Percentiles rank a stretch among this genome's conserved stretches.
These are phyloP conservation scores for Leptodactylus fuscus DNA, from an alignment of 2,113 vertebrate species.

Conservation along the genomic window DNA sequence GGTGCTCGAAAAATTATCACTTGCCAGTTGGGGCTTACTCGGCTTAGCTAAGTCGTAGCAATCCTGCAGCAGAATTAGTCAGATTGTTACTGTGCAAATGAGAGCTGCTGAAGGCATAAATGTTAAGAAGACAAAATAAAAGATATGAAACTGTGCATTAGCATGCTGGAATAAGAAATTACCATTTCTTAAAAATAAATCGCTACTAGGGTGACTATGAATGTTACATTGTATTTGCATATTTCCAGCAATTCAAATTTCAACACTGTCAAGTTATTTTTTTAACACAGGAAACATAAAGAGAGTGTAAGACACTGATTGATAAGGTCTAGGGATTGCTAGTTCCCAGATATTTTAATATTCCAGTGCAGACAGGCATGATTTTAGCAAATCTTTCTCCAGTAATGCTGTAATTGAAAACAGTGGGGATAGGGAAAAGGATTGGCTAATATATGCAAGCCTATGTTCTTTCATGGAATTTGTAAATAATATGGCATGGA, in stretches of 20 bases:
- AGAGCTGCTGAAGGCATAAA: conserved; percentile 54
- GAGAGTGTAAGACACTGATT: conserved; percentile 52
- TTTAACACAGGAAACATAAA: conserved; percentile 36
- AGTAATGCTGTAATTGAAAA: conserved; percentile 20
- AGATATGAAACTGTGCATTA: conserved; percentile 54
- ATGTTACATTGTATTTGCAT: conserved; percentile 54
- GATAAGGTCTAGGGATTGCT: conserved; percentile 50
- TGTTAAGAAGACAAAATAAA: conserved; percentile 51
- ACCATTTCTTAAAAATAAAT: conserved; percentile 60
- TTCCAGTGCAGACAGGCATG: neutral
- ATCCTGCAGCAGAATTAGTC: conserved; percentile 54
- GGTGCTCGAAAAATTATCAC: conserved; percentile 53
- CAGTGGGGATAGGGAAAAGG: neutral
- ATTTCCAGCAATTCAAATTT: conserved; percentile 53
- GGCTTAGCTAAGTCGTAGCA: conserved; percentile 44
- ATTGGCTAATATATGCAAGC: neutral
- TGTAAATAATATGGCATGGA: neutral
- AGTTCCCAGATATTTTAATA: conserved; percentile 24
- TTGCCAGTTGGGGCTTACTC: conserved; percentile 54
- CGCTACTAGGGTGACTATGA: conserved; percentile 48
- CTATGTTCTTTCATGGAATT: neutral
- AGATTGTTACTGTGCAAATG: conserved; percentile 56
- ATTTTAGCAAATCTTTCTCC: conserved; percentile 7
- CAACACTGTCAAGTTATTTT: conserved; percentile 34
- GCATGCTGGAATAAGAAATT: conserved; percentile 56